Percentiles rank a stretch among this genome's conserved stretches.
Conservation (phyloP, 53 echinoderm and acorn worm species). For the Pentamera pediparva region DNA sequence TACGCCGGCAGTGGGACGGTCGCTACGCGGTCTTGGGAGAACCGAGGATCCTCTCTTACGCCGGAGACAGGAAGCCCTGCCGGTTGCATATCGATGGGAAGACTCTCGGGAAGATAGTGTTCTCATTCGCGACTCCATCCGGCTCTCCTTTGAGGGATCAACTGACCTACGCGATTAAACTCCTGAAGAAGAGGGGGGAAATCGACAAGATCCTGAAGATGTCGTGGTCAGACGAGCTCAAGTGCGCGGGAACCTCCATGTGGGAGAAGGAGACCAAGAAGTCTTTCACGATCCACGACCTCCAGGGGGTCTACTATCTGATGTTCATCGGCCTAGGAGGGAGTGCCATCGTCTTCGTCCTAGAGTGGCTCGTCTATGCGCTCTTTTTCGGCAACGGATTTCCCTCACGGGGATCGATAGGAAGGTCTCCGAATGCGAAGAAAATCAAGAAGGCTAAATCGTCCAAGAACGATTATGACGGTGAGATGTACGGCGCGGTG, state of each 20-base stretch:
- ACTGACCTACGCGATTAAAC: conserved; percentile 67
- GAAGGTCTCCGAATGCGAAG: too few relatives aligned
- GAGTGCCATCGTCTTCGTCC: conserved; percentile 61
- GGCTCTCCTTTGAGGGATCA: conserved; percentile 93
- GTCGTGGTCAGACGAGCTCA: conserved; percentile 24
- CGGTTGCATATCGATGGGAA: conserved; percentile 65
- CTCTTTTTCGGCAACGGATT: neutral
- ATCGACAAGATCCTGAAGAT: conserved; percentile 52
- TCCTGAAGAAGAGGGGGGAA: conserved; percentile 42
- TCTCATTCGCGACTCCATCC: conserved; percentile 73
- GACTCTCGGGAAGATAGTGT: conserved; percentile 62
- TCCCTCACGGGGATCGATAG: too few relatives aligned
- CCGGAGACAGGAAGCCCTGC: conserved; percentile 75
- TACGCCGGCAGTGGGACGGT: conserved; percentile 69
- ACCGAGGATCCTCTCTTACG: conserved; percentile 62
- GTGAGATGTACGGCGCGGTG: too few relatives aligned
- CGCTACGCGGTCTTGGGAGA: conserved; percentile 73
- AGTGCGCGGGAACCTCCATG: conserved; percentile 43
- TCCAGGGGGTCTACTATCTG: conserved; percentile 74
- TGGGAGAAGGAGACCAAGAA: conserved; percentile 79
- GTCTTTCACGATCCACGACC: conserved; percentile 67
- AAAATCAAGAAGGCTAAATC: too few relatives aligned
- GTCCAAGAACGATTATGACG: too few relatives aligned
- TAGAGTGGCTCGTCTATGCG: conserved; percentile 37
- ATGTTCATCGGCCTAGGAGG: conserved; percentile 65